phyloP scores from a whole-genome alignment of 1,140 invertebrate genomes.

The Hormaphis cornu region DNA sequence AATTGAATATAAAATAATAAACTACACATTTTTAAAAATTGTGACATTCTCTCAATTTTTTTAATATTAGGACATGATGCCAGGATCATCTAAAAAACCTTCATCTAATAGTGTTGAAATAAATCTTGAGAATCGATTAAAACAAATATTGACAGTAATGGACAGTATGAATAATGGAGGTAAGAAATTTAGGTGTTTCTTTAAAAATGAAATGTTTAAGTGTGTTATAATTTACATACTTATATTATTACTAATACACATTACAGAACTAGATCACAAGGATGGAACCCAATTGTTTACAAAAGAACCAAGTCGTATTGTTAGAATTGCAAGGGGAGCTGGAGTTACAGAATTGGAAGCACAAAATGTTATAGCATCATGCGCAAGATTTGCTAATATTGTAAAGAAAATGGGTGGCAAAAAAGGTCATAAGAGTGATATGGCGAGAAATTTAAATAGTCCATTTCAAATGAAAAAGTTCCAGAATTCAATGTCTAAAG shows the following conservation, averaged over 20 bases:
- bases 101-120: slow-evolving; percentile 98
- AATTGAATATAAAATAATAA: too few species aligned
- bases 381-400: slow-evolving; percentile 98
- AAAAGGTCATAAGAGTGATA: slow-evolving; percentile 96
- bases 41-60: too few species aligned
- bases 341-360: slow-evolving; percentile 94
- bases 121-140: slow-evolving; percentile 94
- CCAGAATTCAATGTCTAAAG: slow-evolving; percentile 99
- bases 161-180: slow-evolving; percentile 98
- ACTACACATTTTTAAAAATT: too few species aligned
- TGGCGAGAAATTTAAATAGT: slow-evolving; percentile 98
- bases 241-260: not conserved
- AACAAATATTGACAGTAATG: slow-evolving; percentile 99
- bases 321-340: slow-evolving; percentile 86
- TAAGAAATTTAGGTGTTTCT: slow-evolving; percentile 38
- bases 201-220: not conserved
- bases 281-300: slow-evolving; percentile 97
- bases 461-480: slow-evolving; percentile 96
- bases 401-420: slow-evolving; percentile 99
- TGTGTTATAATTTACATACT: too few species aligned
- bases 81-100: slow-evolving; percentile 97
- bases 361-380: slow-evolving; percentile 93
- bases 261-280: slow-evolving; percentile 78
- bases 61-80: slow-evolving; percentile 84
- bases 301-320: slow-evolving; percentile 76